Evolutionary conservation across 37 sponge, comb jelly and placozoan genomes (phyloP).

Genomic region (Agelas oroides): DNA sequence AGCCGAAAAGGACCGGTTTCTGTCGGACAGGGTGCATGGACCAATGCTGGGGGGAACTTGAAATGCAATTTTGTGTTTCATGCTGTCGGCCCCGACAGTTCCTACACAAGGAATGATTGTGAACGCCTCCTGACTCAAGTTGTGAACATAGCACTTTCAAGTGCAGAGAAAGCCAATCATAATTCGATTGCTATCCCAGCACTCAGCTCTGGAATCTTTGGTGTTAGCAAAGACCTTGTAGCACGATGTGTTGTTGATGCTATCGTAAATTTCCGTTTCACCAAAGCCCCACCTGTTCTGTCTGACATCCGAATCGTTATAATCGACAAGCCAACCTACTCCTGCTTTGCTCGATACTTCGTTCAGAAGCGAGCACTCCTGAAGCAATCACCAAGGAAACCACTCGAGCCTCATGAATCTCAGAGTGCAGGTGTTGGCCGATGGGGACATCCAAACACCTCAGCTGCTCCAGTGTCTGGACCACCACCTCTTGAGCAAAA

Average conservation of each 20-base stretch:
- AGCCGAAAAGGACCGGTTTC: slow-evolving; percentile 12
- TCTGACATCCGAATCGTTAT: slow-evolving; percentile 79
- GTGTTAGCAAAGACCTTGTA: slow-evolving; percentile 44
- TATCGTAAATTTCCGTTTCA: slow-evolving; percentile 31
- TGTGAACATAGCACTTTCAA: slow-evolving; percentile 14
- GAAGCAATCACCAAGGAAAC: too few species aligned
- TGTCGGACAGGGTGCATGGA: slow-evolving; percentile 55
- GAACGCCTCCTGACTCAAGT: slow-evolving; percentile 31
- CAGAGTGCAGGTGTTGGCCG: too few species aligned
- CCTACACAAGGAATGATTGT: slow-evolving; percentile 1
- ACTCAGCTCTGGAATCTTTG: slow-evolving; percentile 80
- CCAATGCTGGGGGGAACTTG: slow-evolving; percentile 66
- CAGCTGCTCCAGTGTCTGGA: too few species aligned
- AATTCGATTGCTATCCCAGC: slow-evolving; percentile 78
- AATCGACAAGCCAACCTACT: slow-evolving; percentile 58
- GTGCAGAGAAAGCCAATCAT: slow-evolving; percentile 25
- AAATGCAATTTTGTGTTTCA: slow-evolving; percentile 65
- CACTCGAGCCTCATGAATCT: too few species aligned
- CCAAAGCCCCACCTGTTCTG: slow-evolving; percentile 20
- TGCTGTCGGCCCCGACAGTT: slow-evolving; percentile 70
- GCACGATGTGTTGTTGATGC: slow-evolving; percentile 34
- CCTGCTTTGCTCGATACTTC: slow-evolving; percentile 32
- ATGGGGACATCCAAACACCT: too few species aligned
- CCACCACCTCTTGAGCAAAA: too few species aligned
- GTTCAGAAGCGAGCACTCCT: too few species aligned